phyloP scores from a whole-genome alignment of 2,797 vertebrate species.

The Bradypus variegatus region DNA sequence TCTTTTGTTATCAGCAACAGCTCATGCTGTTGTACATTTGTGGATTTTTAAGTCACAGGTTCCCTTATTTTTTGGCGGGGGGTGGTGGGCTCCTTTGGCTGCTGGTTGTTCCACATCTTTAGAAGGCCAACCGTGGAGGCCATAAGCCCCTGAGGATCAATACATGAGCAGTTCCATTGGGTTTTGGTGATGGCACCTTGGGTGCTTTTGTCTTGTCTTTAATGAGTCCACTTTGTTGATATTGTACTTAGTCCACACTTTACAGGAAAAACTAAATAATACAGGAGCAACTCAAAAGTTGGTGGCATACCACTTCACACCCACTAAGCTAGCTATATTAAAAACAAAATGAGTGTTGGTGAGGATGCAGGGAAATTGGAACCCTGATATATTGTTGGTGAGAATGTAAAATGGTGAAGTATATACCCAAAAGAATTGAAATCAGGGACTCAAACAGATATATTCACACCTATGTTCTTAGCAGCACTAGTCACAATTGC shows the following conservation, averaged over 20 bases:
- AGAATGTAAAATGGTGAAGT: too few relatives aligned
- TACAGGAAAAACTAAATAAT: neutral
- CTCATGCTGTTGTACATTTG: neutral
- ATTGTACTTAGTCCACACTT: neutral
- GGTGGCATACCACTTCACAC: too few relatives aligned
- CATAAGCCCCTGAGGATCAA: neutral
- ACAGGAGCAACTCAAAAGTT: neutral
- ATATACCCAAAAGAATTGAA: too few relatives aligned
- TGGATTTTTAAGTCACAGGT: neutral
- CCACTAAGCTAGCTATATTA: too few relatives aligned
- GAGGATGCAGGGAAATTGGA: too few relatives aligned
- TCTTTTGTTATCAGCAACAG: accelerated
- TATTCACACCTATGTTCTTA: too few relatives aligned
- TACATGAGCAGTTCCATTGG: neutral
- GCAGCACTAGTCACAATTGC: too few relatives aligned
- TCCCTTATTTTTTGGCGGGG: neutral
- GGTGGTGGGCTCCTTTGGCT: neutral
- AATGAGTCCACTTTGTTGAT: neutral
- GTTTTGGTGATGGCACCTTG: neutral
- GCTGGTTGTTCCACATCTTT: neutral
- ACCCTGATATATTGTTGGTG: too few relatives aligned
- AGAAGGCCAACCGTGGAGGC: neutral
- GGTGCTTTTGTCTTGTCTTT: neutral
- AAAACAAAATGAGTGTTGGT: too few relatives aligned
- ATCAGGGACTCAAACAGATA: too few relatives aligned